phyloP scores from a whole-genome alignment of 2,797 vertebrate species.

The Sarcophilus harrisii region DNA sequence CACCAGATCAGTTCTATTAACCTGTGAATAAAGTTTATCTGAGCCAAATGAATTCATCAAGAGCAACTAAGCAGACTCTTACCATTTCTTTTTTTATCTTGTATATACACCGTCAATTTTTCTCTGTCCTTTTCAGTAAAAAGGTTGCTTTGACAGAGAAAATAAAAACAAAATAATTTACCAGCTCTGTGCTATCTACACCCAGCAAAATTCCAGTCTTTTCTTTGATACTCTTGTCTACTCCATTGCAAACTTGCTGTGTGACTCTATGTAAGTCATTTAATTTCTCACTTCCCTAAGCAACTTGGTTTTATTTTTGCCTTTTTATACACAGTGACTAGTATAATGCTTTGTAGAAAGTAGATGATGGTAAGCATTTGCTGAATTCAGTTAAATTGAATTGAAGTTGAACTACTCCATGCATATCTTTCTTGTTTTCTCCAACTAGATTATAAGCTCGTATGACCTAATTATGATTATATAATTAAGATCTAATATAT shows the following conservation, averaged over 20 bases:
- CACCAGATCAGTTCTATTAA: background rate
- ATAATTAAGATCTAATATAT: background rate
- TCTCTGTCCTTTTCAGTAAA: background rate
- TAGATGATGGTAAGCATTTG: background rate
- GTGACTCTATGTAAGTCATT: background rate
- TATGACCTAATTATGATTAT: background rate
- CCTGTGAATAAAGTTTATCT: background rate
- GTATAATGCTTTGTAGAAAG: background rate
- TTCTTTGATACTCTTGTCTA: background rate
- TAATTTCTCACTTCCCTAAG: background rate
- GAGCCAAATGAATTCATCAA: background rate
- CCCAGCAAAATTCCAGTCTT: background rate
- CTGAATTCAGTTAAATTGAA: background rate
- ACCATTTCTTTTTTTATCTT: background rate
- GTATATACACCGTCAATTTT: background rate
- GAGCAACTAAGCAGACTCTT: background rate
- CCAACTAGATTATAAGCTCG: background rate
- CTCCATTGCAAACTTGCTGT: background rate
- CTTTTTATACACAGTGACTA: background rate
- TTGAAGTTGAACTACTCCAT: background rate
- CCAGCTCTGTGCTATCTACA: background rate
- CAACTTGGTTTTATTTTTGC: background rate
- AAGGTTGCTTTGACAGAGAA: background rate
- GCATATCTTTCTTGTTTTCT: background rate
- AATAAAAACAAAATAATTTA: background rate